phyloP scores from a whole-genome alignment of 2,797 vertebrate genomes.

The Acrossocheilus fasciatus region DNA sequence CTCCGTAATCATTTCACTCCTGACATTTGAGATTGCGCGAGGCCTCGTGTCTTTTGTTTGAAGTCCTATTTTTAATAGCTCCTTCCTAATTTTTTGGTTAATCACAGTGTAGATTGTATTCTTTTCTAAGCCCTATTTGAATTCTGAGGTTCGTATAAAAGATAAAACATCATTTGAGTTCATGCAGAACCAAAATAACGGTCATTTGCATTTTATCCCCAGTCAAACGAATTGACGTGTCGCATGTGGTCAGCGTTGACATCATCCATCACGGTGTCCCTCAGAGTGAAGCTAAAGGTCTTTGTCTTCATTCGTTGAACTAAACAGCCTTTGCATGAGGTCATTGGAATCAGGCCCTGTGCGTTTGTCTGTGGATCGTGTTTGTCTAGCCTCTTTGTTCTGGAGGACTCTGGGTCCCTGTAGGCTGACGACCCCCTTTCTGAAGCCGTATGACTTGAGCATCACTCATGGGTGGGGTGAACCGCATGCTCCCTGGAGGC shows the following conservation, averaged over 20 bases:
- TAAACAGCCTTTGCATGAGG: conserved; percentile 14
- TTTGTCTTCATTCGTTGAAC: conserved; percentile 35
- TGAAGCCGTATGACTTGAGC: conserved; percentile 17
- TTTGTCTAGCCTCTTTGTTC: conserved; percentile 44
- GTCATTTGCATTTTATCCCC: background rate
- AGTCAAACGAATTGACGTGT: background rate
- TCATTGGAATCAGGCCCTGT: conserved; percentile 11
- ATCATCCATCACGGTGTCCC: conserved; percentile 36
- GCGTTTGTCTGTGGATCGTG: conserved; percentile 28
- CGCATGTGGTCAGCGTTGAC: conserved; percentile 17
- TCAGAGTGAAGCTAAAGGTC: conserved; percentile 17
- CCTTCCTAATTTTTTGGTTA: background rate
- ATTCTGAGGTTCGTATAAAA: background rate
- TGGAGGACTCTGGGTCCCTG: conserved; percentile 33
- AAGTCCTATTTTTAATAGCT: background rate
- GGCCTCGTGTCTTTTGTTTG: background rate
- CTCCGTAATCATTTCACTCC: background rate
- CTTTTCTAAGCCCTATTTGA: background rate
- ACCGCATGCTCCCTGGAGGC: conserved; percentile 12
- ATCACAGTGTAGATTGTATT: background rate
- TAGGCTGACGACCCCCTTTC: conserved; percentile 35
- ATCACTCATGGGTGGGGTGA: conserved; percentile 40
- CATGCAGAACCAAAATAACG: background rate
- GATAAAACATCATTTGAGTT: background rate
- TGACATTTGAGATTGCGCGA: background rate